Percentiles rank a stretch among this genome's conserved stretches.
These are phyloP conservation scores for Trinorchestia longiramus DNA, from an alignment of 1,140 invertebrate species.

Conservation along the genomic window DNA sequence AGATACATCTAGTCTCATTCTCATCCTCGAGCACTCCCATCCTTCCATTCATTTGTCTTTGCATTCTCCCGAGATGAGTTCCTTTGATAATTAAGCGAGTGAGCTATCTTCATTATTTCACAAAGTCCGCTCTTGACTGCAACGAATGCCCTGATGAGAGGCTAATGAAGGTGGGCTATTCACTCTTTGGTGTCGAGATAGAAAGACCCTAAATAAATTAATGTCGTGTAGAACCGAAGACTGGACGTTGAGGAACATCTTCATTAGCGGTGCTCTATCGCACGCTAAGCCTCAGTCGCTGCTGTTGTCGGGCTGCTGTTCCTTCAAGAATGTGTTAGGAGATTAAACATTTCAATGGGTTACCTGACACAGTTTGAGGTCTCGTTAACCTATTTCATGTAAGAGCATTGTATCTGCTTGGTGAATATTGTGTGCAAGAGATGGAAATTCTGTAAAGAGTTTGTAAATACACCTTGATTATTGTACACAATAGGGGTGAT, in stretches of 20 bases:
- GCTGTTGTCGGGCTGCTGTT: neutral
- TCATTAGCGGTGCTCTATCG: neutral
- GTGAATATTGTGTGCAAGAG: too few species aligned
- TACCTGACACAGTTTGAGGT: neutral
- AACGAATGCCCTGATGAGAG: neutral
- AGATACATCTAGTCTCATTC: neutral
- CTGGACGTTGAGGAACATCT: neutral
- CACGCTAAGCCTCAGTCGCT: neutral
- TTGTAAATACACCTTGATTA: too few species aligned
- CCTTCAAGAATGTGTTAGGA: neutral
- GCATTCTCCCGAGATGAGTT: neutral
- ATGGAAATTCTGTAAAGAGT: too few species aligned
- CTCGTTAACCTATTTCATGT: neutral
- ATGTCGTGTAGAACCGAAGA: neutral
- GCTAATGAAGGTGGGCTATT: neutral
- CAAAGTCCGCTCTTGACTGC: neutral
- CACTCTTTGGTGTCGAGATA: neutral
- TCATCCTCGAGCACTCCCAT: neutral
- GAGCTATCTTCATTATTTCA: constrained; percentile 1
- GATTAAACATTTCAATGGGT: neutral
- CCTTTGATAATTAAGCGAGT: neutral
- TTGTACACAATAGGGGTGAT: too few species aligned
- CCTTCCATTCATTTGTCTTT: neutral
- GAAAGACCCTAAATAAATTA: neutral
- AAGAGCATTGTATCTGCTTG: too few species aligned